Evolutionary conservation across 2,113 vertebrate genomes (phyloP).

Genomic region (Strix uralensis): DNA sequence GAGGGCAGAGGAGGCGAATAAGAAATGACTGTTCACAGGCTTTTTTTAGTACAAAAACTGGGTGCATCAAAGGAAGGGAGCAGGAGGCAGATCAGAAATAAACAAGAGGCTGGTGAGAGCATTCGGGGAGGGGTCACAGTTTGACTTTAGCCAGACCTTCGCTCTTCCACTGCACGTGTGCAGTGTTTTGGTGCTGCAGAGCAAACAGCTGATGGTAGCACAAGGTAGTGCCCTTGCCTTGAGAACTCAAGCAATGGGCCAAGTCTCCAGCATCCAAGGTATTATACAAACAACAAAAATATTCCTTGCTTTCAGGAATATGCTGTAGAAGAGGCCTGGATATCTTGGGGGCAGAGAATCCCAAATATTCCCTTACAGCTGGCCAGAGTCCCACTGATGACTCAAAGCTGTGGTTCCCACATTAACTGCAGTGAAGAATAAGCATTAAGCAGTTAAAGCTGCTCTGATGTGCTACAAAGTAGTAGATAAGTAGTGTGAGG

Average conservation of each 20-base stretch:
- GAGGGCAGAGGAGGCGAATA: background rate
- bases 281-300: background rate
- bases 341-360: background rate
- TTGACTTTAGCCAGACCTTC: background rate
- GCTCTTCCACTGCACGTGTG: background rate
- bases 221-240: background rate
- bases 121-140: background rate
- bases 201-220: background rate
- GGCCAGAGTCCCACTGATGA: background rate
- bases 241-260: background rate
- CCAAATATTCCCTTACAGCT: background rate
- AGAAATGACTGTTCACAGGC: background rate
- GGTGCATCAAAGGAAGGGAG: background rate
- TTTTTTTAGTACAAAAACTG: background rate
- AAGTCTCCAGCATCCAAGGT: background rate
- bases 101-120: background rate
- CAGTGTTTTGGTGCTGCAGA: background rate
- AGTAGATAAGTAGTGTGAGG: background rate
- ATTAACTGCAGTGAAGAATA: background rate
- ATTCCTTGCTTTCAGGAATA: background rate
- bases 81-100: background rate
- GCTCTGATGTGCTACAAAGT: accelerated
- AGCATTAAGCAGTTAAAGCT: background rate
- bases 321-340: background rate
- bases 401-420: background rate